A percentile compares a stretch with the other conserved stretches of the same genome.
phyloP scores from a whole-genome alignment of 2,888 invertebrate species.

The Drosophila heteroneura region DNA sequence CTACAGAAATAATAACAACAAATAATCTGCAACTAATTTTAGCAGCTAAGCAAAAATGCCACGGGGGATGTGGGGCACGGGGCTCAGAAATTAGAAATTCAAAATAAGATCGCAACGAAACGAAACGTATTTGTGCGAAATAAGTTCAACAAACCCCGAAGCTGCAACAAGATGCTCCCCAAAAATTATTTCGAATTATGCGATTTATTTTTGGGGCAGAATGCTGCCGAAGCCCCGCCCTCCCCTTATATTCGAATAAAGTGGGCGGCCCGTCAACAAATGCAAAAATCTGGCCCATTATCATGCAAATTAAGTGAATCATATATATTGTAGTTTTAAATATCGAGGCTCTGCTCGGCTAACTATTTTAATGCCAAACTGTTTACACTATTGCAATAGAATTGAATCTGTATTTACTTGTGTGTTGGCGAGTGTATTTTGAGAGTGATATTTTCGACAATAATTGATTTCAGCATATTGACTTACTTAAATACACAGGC shows the following conservation, averaged over 20 bases:
- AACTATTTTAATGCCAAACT: constrained; percentile 55
- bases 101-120: constrained; percentile 39
- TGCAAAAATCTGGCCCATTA: constrained; percentile 62
- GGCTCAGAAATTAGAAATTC: constrained; percentile 35
- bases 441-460: not conserved
- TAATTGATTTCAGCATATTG: constrained; percentile 17
- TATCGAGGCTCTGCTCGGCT: constrained; percentile 21
- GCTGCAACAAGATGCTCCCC: constrained; percentile 37
- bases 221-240: constrained; percentile 14
- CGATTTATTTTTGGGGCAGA: constrained; percentile 65
- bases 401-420: constrained; percentile 3
- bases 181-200: constrained; percentile 66
- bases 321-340: constrained; percentile 50
- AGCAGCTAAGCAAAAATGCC: constrained; percentile 43
- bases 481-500: not conserved
- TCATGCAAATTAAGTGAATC: constrained; percentile 67
- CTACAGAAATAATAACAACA: constrained; percentile 39
- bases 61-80: not conserved
- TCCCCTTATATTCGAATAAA: constrained; percentile 11
- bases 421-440: constrained; percentile 5
- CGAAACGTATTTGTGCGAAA: constrained; percentile 33
- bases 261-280: constrained; percentile 47
- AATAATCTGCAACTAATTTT: constrained; percentile 70
- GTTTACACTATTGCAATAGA: constrained; percentile 33
- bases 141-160: constrained; percentile 73